These are phyloP conservation scores for Pitta sordida DNA, from an alignment of 2,113 vertebrate genomes.

Conservation along the genomic window DNA sequence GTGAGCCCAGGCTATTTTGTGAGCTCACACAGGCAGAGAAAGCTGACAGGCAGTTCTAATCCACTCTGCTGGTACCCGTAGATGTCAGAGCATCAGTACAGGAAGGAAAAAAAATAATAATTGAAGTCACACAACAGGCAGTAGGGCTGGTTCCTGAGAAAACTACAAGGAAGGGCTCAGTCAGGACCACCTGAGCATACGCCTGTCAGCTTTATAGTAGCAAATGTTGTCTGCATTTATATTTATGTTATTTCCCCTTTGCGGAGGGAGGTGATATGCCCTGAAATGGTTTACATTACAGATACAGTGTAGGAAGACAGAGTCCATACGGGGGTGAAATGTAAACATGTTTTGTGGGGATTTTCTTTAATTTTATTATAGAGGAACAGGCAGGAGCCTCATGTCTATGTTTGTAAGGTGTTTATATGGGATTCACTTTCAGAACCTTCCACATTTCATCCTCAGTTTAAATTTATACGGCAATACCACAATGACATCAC, in stretches of 20 bases:
- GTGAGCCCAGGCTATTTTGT: neutral
- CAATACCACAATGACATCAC: fast-evolving
- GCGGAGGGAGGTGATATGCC: neutral
- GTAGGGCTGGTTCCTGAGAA: neutral
- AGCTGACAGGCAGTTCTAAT: slow-evolving; percentile 61
- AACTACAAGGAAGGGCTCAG: neutral
- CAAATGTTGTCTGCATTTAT: neutral
- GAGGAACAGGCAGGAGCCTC: neutral
- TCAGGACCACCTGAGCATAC: neutral
- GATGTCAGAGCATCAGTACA: neutral
- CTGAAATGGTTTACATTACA: neutral
- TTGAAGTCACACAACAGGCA: neutral
- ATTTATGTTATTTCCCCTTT: neutral
- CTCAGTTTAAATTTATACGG: neutral
- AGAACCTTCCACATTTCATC: neutral
- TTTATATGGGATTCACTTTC: neutral
- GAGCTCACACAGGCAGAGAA: neutral
- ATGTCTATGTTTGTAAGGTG: fast-evolving
- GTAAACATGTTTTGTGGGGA: fast-evolving
- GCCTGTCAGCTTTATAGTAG: neutral
- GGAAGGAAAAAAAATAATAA: neutral
- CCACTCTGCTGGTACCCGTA: slow-evolving; percentile 22
- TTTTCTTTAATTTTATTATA: neutral
- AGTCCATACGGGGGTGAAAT: neutral
- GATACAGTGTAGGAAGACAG: neutral